These are phyloP conservation scores for Carassius gibelio DNA, from an alignment of 2,113 vertebrate species.

Conservation along the genomic window DNA sequence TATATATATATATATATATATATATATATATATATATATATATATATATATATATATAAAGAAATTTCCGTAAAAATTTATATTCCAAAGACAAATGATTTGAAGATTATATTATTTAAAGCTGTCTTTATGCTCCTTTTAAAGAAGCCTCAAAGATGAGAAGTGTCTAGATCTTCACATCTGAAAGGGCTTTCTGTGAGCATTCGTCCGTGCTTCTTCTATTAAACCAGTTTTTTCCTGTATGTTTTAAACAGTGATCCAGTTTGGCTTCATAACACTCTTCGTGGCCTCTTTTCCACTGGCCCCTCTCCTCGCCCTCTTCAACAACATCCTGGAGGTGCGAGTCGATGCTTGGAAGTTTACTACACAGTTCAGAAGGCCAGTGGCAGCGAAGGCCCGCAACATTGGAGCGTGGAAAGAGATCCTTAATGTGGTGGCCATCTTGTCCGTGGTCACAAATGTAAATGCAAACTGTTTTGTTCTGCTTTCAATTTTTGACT, in stretches of 20 bases:
- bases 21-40: too few relatives aligned
- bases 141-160: neutral
- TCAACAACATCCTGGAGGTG: constrained; percentile 80
- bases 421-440: constrained; percentile 76
- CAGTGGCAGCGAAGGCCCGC: constrained; percentile 71
- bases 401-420: constrained; percentile 78
- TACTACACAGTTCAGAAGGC: constrained; percentile 71
- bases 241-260: constrained; percentile 70
- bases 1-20: too few relatives aligned
- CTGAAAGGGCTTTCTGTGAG: neutral
- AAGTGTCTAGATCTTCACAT: neutral
- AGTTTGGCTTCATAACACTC: constrained; percentile 83
- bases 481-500: neutral
- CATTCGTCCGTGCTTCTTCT: neutral
- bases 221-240: neutral
- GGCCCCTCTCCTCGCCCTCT: constrained; percentile 76
- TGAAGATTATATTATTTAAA: too few relatives aligned
- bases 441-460: constrained; percentile 93
- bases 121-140: neutral
- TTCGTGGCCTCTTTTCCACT: constrained; percentile 81
- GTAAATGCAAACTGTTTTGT: constrained; percentile 71
- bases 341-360: constrained; percentile 79
- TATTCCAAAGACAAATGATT: too few relatives aligned
- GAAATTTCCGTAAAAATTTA: too few relatives aligned
- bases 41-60: too few relatives aligned